Percentiles rank a stretch among this genome's conserved stretches.
Conservation (phyloP, 2,888 invertebrate genomes). For the Aphodius granarius region DNA sequence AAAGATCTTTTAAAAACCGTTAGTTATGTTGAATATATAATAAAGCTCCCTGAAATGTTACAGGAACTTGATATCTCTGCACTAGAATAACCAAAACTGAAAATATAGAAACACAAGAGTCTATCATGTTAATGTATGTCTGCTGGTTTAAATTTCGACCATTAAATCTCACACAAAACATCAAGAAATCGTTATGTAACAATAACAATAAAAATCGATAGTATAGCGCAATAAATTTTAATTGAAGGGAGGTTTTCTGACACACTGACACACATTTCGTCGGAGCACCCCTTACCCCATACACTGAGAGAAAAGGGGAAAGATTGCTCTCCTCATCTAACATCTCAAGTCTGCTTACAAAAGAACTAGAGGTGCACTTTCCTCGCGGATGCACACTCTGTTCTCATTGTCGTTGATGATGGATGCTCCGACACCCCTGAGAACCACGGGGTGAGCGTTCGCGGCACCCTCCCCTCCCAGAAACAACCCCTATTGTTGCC, state of each 20-base stretch:
- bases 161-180: background rate
- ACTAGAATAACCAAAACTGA: no score
- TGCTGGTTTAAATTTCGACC: no score
- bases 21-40: background rate
- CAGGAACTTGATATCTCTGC: no score
- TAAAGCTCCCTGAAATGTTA: no score
- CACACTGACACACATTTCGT: constrained; percentile 3
- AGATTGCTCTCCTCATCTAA: background rate
- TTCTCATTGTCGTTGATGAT: constrained; percentile 43
- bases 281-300: background rate
- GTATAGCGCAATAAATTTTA: background rate
- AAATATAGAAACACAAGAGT: no score
- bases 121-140: no score
- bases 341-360: background rate
- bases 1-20: background rate
- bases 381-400: constrained; percentile 26
- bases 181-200: background rate
- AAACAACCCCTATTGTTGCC: background rate
- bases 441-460: constrained; percentile 32
- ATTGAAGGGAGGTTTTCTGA: background rate
- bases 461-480: constrained; percentile 11
- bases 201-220: background rate
- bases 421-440: constrained; percentile 45
- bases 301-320: background rate
- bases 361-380: background rate